Evolutionary conservation across 2,888 invertebrate genomes (phyloP), one percentile per base, ranked within the genome.

Genomic region (Brenthis ino): DNA sequence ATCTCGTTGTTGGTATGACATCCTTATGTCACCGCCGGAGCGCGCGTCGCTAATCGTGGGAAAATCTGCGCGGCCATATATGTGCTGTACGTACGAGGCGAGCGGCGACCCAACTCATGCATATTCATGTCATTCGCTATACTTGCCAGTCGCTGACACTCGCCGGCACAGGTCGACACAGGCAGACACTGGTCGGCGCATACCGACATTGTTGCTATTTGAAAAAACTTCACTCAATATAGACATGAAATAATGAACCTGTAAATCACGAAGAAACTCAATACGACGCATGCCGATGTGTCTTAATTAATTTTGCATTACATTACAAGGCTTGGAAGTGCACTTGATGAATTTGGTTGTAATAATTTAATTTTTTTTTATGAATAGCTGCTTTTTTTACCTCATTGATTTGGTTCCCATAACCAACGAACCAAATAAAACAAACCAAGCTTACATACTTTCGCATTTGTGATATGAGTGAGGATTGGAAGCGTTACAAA

Each of bases 61-160:
- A 69, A 69, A 67, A 67, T 67, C 67, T 61, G 67, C 67, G 55
- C 55, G 37, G 37, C 67, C 67, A 67, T 51, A n/a, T 67, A 66
- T 50, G 66, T 24, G 33, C 6, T 37, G 43, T 37, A 33, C 50
- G n/a, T 11, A 43, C 37, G 51, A 8, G 63, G 12, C 56, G 48
- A 57, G 57, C 66, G 66, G 61, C 63, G 63, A 63, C 63, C 53
- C 47, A 57, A 57, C 47, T 43, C 69, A 57, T 66, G 65, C 65
- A 65, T 69, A 69, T 65, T 65, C 65, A 65, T 64, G 57, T 13
- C 53, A 63, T 43, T 63, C 51, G 37, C 65, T 54, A 16, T 55
- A 37, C 51, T 43, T 43, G 37, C 37, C 37, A 54, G 53, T 51
- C 61, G 37, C 61, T 20, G 61, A 66, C 66, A 66, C 57, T 37